A percentile compares a stretch with the other conserved stretches of the same genome.
phyloP scores from a whole-genome alignment of 2,888 invertebrate species.

The Dicyrtoma fusca region DNA sequence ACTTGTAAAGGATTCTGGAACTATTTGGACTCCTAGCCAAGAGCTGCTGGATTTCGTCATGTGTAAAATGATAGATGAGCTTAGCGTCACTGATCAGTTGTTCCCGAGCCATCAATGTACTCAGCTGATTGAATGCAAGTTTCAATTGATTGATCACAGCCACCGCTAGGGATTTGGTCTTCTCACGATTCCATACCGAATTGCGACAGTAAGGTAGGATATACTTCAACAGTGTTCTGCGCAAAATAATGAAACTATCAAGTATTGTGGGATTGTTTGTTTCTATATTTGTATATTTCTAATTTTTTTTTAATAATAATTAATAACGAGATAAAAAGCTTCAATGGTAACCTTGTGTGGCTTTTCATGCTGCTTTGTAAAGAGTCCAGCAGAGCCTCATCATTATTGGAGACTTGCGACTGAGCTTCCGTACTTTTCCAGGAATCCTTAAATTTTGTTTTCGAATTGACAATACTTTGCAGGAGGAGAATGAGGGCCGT shows the following conservation, averaged over 20 bases:
- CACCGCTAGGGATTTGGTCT: conserved; percentile 66
- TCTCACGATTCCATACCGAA: conserved; percentile 69
- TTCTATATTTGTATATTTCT: too few species aligned
- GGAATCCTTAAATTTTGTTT: conserved; percentile 40
- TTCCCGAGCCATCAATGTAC: conserved; percentile 65
- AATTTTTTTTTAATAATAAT: too few species aligned
- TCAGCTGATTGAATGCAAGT: conserved; percentile 66
- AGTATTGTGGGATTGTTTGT: not conserved
- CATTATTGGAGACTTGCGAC: conserved; percentile 31
- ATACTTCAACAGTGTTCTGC: conserved; percentile 67
- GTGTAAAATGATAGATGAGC: conserved; percentile 71
- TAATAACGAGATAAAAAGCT: not conserved
- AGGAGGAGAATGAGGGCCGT: conserved; percentile 67
- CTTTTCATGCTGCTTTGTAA: conserved; percentile 55
- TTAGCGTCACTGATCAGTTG: conserved; percentile 69
- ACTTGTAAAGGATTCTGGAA: conserved; percentile 68
- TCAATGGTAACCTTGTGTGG: conserved; percentile 47
- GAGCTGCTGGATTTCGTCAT: conserved; percentile 68
- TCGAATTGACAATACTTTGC: conserved; percentile 61
- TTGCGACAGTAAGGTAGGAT: conserved; percentile 67
- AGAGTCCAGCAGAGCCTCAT: conserved; percentile 52
- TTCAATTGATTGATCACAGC: conserved; percentile 66
- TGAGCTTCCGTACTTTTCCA: conserved; percentile 14
- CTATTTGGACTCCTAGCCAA: conserved; percentile 59
- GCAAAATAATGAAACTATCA: not conserved